phyloP scores from a whole-genome alignment of 2,797 vertebrate genomes.

The Phoeniculus purpureus region DNA sequence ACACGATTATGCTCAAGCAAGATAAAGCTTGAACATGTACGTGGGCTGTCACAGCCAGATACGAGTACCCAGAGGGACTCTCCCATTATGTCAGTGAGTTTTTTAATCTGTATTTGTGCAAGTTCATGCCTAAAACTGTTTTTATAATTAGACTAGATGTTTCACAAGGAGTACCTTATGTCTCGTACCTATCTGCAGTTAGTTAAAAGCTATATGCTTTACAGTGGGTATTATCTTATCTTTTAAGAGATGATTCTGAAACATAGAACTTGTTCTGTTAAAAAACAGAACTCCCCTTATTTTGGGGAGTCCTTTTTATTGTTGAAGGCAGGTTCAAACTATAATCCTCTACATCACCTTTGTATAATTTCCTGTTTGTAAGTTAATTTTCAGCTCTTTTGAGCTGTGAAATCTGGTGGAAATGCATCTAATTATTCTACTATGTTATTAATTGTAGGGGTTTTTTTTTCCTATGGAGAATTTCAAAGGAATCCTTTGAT shows the following conservation, averaged over 20 bases:
- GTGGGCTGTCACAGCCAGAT: neutral
- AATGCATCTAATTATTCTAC: neutral
- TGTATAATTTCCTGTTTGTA: neutral
- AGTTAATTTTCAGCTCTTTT: neutral
- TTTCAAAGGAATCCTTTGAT: neutral
- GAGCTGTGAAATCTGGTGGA: neutral
- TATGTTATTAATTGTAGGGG: neutral
- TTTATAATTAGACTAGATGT: neutral
- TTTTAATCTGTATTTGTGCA: neutral
- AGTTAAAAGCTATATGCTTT: neutral
- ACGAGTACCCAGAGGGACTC: neutral
- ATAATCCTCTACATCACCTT: neutral
- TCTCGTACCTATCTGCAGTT: neutral
- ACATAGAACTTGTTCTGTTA: neutral
- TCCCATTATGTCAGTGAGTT: neutral
- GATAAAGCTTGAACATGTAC: neutral
- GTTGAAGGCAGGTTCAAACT: neutral
- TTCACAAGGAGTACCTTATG: neutral
- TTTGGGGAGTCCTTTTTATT: neutral
- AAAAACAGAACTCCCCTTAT: accelerated
- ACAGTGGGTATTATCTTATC: neutral
- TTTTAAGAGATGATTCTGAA: neutral
- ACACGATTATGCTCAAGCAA: neutral
- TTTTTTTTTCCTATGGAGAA: neutral
- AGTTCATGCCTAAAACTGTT: neutral